Percentiles rank a stretch among this genome's conserved stretches.
phyloP scores from a whole-genome alignment of 2,797 vertebrate genomes.

The Xiphophorus birchmanni region DNA sequence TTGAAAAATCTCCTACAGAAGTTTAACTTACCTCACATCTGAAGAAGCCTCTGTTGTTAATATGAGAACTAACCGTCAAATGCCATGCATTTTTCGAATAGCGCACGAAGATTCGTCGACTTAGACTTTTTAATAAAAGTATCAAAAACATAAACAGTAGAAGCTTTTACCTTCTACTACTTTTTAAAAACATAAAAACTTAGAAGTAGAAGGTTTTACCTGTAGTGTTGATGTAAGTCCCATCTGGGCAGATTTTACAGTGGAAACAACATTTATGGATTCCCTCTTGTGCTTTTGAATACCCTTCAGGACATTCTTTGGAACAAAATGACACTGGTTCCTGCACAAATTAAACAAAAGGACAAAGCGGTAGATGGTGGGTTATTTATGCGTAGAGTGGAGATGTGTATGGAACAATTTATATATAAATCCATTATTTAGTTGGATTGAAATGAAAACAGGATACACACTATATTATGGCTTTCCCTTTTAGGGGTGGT shows the following conservation, averaged over 20 bases:
- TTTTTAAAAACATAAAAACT: too few species aligned
- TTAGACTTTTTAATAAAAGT: background rate
- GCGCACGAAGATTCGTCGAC: too few species aligned
- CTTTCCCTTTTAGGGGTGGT: background rate
- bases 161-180: conserved; percentile 28
- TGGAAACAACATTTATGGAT: conserved; percentile 82
- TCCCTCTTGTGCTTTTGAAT: conserved; percentile 54
- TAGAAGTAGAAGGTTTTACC: conserved; percentile 26
- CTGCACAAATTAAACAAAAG: conserved; percentile 44
- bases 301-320: conserved; percentile 70
- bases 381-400: background rate
- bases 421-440: background rate
- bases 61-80: background rate
- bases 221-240: conserved; percentile 80
- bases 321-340: conserved; percentile 78
- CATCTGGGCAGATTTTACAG: conserved; percentile 69
- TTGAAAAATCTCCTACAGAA: background rate
- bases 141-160: too few species aligned
- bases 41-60: background rate
- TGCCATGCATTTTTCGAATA: too few species aligned
- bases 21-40: background rate
- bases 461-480: background rate
- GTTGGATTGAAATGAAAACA: background rate
- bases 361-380: background rate
- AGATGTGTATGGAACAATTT: background rate